Evolutionary conservation across 2,888 invertebrate genomes (phyloP).

Genomic region (Hydrotaea cyrtoneurina): DNA sequence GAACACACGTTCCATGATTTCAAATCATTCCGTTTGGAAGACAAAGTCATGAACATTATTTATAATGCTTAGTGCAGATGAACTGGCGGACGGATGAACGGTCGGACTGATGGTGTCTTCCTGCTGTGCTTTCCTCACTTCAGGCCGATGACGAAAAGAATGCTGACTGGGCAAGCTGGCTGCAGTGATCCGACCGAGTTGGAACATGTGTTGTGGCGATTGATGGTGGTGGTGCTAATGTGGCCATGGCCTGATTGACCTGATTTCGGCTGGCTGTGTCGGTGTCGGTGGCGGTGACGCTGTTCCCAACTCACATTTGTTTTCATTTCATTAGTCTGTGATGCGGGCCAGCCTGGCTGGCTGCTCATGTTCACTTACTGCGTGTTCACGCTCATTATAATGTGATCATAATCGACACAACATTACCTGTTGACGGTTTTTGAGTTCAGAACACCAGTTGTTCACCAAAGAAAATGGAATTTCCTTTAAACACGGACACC

Average conservation of each 20-base stretch:
- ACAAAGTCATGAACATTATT: constrained; percentile 24
- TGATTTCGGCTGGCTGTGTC: neutral
- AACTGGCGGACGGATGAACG: no score
- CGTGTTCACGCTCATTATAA: constrained; percentile 65
- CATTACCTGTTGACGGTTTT: constrained; percentile 73
- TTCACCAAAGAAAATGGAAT: constrained; percentile 45
- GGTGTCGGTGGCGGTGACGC: neutral
- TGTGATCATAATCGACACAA: constrained; percentile 74
- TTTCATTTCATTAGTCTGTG: constrained; percentile 26
- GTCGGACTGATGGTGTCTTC: constrained; percentile 13
- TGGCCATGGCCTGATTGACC: constrained; percentile 27
- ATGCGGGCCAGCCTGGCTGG: neutral
- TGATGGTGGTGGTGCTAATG: constrained; percentile 14
- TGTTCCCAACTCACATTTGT: constrained; percentile 19
- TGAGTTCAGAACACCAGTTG: neutral
- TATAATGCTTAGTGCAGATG: constrained; percentile 12
- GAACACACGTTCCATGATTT: neutral
- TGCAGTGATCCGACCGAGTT: neutral
- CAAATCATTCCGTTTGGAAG: constrained; percentile 10
- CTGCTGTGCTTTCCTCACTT: constrained; percentile 23
- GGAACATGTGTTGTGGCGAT: neutral
- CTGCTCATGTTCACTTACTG: constrained; percentile 16
- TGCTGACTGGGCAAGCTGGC: neutral
- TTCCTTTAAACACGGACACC: constrained; percentile 25
- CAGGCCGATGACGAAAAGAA: constrained; percentile 7